These are phyloP conservation scores for Phaedon cochleariae DNA, from an alignment of 2,888 invertebrate genomes.

Conservation along the genomic window DNA sequence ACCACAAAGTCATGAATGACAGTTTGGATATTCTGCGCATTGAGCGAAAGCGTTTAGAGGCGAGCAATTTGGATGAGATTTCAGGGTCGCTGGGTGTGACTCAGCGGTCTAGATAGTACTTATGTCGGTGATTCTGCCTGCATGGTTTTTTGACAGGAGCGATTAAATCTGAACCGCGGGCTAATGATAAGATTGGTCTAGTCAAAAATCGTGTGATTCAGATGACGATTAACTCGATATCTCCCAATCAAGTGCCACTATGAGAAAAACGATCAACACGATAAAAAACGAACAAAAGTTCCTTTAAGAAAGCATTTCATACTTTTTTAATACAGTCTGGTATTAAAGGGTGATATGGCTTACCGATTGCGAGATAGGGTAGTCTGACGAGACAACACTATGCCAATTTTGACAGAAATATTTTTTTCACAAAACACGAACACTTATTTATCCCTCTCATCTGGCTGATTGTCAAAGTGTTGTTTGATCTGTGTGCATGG, in stretches of 20 bases:
- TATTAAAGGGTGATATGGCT: slow-evolving; percentile 62
- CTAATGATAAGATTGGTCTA: slow-evolving; percentile 56
- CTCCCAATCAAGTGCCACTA: slow-evolving; percentile 63
- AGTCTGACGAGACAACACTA: slow-evolving; percentile 43
- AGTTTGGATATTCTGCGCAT: too few species aligned
- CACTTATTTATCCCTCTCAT: neutral
- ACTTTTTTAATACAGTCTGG: slow-evolving; percentile 55
- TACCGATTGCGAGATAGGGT: slow-evolving; percentile 58
- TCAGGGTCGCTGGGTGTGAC: too few species aligned
- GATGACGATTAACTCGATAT: slow-evolving; percentile 57
- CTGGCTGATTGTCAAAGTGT: slow-evolving; percentile 30
- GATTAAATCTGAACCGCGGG: slow-evolving; percentile 53
- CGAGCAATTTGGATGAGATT: too few species aligned
- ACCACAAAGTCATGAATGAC: too few species aligned
- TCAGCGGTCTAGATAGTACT: too few species aligned
- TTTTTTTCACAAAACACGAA: neutral
- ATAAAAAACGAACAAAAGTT: slow-evolving; percentile 57
- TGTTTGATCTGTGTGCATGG: slow-evolving; percentile 22
- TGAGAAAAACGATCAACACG: slow-evolving; percentile 43
- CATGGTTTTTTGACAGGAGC: slow-evolving; percentile 51
- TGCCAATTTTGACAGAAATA: slow-evolving; percentile 25
- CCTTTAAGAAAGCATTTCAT: slow-evolving; percentile 64
- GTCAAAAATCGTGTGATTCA: slow-evolving; percentile 52
- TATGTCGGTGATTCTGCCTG: too few species aligned
- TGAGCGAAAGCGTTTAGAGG: too few species aligned